Conservation (phyloP, 2,888 invertebrate genomes). For the Drosophila diplacantha region DNA sequence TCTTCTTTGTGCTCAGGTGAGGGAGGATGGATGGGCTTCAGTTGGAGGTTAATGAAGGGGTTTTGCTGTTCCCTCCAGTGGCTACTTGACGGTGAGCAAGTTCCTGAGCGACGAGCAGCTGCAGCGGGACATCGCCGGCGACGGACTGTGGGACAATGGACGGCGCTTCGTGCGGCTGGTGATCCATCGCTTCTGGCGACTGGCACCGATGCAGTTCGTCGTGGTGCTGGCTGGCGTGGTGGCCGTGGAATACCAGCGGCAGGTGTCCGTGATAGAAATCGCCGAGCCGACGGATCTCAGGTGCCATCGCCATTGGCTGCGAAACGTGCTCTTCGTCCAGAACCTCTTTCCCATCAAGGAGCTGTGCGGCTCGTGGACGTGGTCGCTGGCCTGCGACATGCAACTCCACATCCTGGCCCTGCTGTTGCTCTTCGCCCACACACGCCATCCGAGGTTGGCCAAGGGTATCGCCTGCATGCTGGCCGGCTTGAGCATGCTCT, state of each 20-base stretch:
- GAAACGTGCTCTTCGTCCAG: conserved; percentile 41
- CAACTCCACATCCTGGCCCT: conserved; percentile 43
- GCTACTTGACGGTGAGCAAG: conserved; percentile 47
- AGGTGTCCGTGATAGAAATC: conserved; percentile 42
- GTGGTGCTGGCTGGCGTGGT: conserved; percentile 25
- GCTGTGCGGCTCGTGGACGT: conserved; percentile 50
- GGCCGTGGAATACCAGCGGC: conserved; percentile 31
- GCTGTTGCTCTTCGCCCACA: conserved; percentile 43
- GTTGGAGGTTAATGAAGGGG: background rate
- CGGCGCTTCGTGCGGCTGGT: conserved; percentile 21
- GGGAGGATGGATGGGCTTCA: background rate
- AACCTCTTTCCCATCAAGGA: conserved; percentile 27
- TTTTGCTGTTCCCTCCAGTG: conserved; percentile 16
- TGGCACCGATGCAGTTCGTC: conserved; percentile 41
- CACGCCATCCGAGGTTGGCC: conserved; percentile 27
- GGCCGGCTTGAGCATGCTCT: conserved; percentile 1
- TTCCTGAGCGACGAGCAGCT: conserved; percentile 36
- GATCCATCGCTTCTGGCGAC: conserved; percentile 44
- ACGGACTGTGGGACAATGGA: conserved; percentile 16
- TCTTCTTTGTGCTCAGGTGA: conserved; percentile 50
- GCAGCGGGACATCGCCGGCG: conserved; percentile 38
- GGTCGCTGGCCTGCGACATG: conserved; percentile 53
- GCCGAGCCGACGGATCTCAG: conserved; percentile 36
- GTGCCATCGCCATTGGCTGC: conserved; percentile 37
- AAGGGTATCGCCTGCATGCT: conserved; percentile 8